Evolutionary conservation across 2,113 vertebrate genomes (phyloP), one percentile per base, ranked within the genome.

Genomic region (Crotophaga sulcirostris): DNA sequence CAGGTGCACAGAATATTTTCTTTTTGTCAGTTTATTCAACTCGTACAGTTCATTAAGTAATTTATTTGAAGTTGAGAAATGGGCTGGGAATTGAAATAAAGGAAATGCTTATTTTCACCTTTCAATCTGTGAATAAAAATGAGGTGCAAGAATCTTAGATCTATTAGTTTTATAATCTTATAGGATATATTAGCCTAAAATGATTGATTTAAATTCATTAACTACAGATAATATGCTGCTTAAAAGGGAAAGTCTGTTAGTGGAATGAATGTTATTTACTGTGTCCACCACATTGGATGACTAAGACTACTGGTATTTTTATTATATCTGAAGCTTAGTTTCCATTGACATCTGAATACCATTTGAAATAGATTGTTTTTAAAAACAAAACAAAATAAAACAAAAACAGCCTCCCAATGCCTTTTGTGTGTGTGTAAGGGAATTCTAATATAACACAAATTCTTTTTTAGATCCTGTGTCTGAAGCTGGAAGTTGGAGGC

Each of bases 51-150:
- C 62, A 93, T 94, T 97, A 95, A 91, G 69, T 91, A 47, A 91
- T 96, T 93, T 36, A 93, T 96, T 93, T 93, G 77, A 95, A 95
- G 94, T 89, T 94, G 94, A 91, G 77, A 95, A 97, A 94, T 93
- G 81, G 77, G 29, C 69, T 95, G 93, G 62, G 95, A 96, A 96
- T 96, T 93, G 91, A 93, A 95, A 94, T 58, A 91, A 69, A 87
- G 95, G 77, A 87, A 94, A 95, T 51, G 74, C 89, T 91, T 96
- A 87, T 93, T 96, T 94, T 96, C 84, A 76, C 70, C 84, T 94
- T 94, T 95, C 89, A 95, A 42, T 96, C 69, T 54, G 42, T 93
- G 95, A 95, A 94, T 95, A 94, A 95, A 94, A 96, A 96, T 91
- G 90, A 96, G 66, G 89, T 93, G 66, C 0, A 1, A 85, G 78